Conservation (phyloP, 2,113 vertebrate species). For the Orientallactaga bullata region DNA sequence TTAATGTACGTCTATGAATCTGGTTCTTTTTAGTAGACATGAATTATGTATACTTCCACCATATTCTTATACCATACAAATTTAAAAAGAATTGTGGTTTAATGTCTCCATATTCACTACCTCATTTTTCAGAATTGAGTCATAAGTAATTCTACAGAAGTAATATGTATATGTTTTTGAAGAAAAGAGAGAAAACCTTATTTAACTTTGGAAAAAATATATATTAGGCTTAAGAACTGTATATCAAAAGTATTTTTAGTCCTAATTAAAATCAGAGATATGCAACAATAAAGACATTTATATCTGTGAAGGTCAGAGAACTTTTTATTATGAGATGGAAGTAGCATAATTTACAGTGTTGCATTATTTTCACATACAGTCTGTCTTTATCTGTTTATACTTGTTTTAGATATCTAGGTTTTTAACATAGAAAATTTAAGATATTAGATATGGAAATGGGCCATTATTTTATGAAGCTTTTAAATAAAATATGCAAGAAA, state of each 20-base stretch:
- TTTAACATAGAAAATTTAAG: neutral
- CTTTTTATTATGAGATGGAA: neutral
- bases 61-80: neutral
- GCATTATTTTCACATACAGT: neutral
- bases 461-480: neutral
- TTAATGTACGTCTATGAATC: neutral
- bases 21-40: neutral
- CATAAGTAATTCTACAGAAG: neutral
- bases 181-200: constrained; percentile 6
- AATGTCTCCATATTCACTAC: neutral
- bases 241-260: neutral
- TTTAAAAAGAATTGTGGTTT: neutral
- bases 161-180: neutral
- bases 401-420: neutral
- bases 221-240: neutral
- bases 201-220: constrained; percentile 30
- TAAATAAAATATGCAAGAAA: neutral
- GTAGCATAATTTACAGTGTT: neutral
- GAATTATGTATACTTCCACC: neutral
- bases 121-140: neutral
- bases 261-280: neutral
- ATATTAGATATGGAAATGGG: neutral
- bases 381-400: neutral
- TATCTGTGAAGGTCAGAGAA: neutral
- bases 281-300: neutral